phyloP scores from a whole-genome alignment of 2,888 invertebrate species.

The Tuta absoluta region DNA sequence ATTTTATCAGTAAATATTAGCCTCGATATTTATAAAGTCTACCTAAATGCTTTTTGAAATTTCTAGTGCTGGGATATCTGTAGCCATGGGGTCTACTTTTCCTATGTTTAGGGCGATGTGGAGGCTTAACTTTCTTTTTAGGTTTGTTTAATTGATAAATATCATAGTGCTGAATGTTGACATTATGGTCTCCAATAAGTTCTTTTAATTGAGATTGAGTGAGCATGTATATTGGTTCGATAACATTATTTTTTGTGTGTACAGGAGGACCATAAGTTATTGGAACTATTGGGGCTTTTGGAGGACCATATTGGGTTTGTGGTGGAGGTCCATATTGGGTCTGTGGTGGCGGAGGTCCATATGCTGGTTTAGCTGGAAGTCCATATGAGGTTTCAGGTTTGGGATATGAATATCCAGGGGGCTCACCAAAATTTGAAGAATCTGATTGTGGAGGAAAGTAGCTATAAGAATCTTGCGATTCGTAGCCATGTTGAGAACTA shows the following conservation, averaged over 20 bases:
- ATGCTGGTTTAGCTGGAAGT: neutral
- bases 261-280: constrained; percentile 15
- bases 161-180: constrained; percentile 69
- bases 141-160: constrained; percentile 55
- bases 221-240: constrained; percentile 69
- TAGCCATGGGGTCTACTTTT: constrained; percentile 41
- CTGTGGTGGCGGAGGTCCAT: constrained; percentile 30
- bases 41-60: constrained; percentile 53
- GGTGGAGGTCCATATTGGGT: constrained; percentile 2
- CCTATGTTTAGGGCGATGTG: constrained; percentile 44
- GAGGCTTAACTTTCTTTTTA: constrained; percentile 34
- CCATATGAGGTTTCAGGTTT: neutral
- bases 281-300: constrained; percentile 29
- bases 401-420: neutral
- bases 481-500: constrained; percentile 30
- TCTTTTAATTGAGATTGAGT: constrained; percentile 66
- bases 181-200: constrained; percentile 61
- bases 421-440: constrained; percentile 19
- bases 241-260: constrained; percentile 29
- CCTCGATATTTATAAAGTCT: constrained; percentile 50
- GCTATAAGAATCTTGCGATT: constrained; percentile 32
- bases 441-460: constrained; percentile 20
- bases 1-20: neutral
- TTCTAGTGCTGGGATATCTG: constrained; percentile 39
- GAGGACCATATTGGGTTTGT: constrained; percentile 26